Percentiles rank a stretch among this genome's conserved stretches.
Evolutionary conservation across 2,888 invertebrate genomes (phyloP).

Genomic region (Cantharis nigra): DNA sequence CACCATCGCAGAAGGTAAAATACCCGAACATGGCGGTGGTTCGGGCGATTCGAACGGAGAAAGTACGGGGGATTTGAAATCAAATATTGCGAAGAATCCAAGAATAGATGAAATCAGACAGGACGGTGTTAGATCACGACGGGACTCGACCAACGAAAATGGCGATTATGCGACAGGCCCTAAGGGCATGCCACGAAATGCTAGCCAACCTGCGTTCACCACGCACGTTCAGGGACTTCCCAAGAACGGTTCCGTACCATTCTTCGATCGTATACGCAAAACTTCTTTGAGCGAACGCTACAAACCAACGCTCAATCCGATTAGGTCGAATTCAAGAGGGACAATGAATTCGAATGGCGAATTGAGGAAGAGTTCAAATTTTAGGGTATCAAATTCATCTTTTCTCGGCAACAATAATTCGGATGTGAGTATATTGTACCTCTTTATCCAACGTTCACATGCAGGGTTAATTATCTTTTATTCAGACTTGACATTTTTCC

Average conservation of each 20-base stretch:
- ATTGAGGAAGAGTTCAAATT: slow-evolving; percentile 65
- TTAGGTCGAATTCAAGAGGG: slow-evolving; percentile 75
- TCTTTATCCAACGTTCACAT: background rate
- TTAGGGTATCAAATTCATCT: slow-evolving; percentile 63
- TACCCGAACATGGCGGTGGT: slow-evolving; percentile 64
- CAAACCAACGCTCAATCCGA: slow-evolving; percentile 82
- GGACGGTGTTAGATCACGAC: slow-evolving; percentile 42
- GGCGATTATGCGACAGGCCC: slow-evolving; percentile 15
- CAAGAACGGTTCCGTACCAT: slow-evolving; percentile 89
- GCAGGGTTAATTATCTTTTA: background rate
- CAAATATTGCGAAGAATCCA: slow-evolving; percentile 43
- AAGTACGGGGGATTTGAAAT: slow-evolving; percentile 51
- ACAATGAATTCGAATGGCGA: slow-evolving; percentile 79
- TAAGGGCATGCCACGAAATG: slow-evolving; percentile 71
- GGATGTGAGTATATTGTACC: slow-evolving; percentile 49
- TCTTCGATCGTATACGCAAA: slow-evolving; percentile 84
- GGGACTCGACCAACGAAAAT: slow-evolving; percentile 43
- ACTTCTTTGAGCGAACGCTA: slow-evolving; percentile 83
- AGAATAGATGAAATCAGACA: slow-evolving; percentile 54
- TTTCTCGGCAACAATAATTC: slow-evolving; percentile 64
- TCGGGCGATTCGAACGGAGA: slow-evolving; percentile 60
- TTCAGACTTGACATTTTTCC: background rate
- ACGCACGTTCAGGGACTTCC: slow-evolving; percentile 74
- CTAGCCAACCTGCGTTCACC: slow-evolving; percentile 85
- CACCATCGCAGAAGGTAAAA: slow-evolving; percentile 85